Base-by-base conservation (phyloP, 2,888 invertebrate genomes). In the Aethes cnicana region DNA sequence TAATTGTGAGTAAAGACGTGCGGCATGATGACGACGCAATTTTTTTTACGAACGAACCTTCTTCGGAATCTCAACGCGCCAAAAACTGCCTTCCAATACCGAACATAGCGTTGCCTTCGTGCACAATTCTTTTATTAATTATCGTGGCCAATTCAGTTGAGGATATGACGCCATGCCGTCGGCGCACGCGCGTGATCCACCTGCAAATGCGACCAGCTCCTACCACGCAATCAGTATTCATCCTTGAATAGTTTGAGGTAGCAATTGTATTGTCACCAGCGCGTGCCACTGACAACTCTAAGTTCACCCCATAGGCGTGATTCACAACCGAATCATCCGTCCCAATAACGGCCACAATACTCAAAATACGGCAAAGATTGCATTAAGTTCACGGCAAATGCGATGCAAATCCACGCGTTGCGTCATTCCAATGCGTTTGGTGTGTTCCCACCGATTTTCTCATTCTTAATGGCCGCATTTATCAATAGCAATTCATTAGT, bases 111-210 rank as follows among this genome's bases (percentile, higher is more conserved):
- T 69, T 72, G 72, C 69, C 68, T 75, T 77, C 74, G 70, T 70
- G 78, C 85, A 78, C 85, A 77, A 76, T 80, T 78, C 79, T 87
- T 87, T 88, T 87, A 88, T 87, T 88, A 87, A 88, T 87, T 84
- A 78, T 72, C 66, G 73, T 81, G 73, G 68, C 86, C 85, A 87
- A 86, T 85, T 82, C 74, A 69, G 79, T 69, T 57, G 77, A 87
- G 88, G 88, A 89, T 88, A 84, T 89, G 88, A 89, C 85, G 87
- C 79, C 85, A 84, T 78, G 74, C 68, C 69, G 77, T 71, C 75
- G 72, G 72, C 74, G 75, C 60, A 62, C 62, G 81, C 69, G 78
- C 88, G 88, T 88, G 88, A 84, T 68, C 77, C 72, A 78, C 81
- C 83, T 89, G 77, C 84, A 70, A 85, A 88, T 80, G 64, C 68